Evolutionary conservation across 2,888 invertebrate genomes (phyloP).

Genomic region (Cerastis leucographa): DNA sequence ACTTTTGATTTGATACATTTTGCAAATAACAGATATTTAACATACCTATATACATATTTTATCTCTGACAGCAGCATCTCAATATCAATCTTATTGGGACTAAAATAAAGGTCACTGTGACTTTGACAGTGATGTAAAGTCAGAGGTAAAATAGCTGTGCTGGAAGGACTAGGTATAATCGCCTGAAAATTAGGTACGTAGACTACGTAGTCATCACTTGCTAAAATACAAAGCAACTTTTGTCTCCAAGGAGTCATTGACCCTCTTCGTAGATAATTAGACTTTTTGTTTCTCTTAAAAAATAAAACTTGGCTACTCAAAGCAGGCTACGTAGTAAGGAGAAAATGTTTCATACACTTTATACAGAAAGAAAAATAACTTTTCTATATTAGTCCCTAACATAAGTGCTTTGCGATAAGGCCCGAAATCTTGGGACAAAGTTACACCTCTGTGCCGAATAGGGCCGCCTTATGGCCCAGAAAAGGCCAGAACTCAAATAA

Average conservation of each 20-base stretch:
- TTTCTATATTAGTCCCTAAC: slow-evolving; percentile 56
- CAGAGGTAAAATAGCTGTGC: not conserved
- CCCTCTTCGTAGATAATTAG: slow-evolving; percentile 19
- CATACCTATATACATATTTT: too few species aligned
- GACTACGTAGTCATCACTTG: not conserved
- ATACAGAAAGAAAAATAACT: slow-evolving; percentile 46
- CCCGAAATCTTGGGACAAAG: slow-evolving; percentile 61
- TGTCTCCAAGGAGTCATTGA: slow-evolving; percentile 30
- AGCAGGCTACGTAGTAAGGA: slow-evolving; percentile 26
- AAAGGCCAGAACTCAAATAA: slow-evolving; percentile 66
- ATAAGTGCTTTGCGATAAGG: slow-evolving; percentile 67
- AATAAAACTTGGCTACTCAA: slow-evolving; percentile 25
- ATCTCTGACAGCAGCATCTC: not conserved
- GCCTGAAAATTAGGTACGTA: not conserved
- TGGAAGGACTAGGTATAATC: not conserved
- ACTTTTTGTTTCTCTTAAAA: slow-evolving; percentile 5
- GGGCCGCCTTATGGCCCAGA: slow-evolving; percentile 63
- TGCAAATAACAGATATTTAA: not conserved
- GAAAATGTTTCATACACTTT: slow-evolving; percentile 35
- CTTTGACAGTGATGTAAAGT: not conserved
- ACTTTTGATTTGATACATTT: not conserved
- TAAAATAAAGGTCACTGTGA: not conserved
- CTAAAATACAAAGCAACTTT: slow-evolving; percentile 12
- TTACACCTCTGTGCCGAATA: slow-evolving; percentile 59
- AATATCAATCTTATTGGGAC: not conserved